These are phyloP conservation scores for Cydia splendana DNA, from an alignment of 1,140 invertebrate genomes.

Conservation along the genomic window DNA sequence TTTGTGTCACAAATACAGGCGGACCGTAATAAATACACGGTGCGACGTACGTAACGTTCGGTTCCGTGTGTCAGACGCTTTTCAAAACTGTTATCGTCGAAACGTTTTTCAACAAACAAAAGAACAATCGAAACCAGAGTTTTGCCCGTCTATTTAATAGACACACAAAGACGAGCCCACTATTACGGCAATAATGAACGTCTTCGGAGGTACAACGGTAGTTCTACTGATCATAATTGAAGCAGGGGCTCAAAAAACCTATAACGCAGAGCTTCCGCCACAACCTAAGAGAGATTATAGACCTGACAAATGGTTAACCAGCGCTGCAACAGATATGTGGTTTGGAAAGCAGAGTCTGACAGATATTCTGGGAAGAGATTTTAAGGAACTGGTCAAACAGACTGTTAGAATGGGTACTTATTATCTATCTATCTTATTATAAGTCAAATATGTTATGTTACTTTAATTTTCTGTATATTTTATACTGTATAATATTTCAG, in stretches of 20 bases:
- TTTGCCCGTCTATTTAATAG: neutral
- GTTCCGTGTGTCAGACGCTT: neutral
- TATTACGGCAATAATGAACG: neutral
- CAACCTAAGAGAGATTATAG: slow-evolving; percentile 49
- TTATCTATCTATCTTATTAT: neutral
- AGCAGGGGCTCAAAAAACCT: neutral
- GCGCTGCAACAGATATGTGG: slow-evolving; percentile 64
- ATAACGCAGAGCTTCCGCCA: neutral
- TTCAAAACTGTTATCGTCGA: slow-evolving; percentile 1
- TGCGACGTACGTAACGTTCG: neutral
- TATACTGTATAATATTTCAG: neutral
- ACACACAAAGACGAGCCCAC: neutral
- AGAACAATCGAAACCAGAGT: neutral
- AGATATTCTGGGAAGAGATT: slow-evolving; percentile 58
- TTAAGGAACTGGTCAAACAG: slow-evolving; percentile 51
- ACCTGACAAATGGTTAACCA: slow-evolving; percentile 60
- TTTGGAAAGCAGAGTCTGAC: slow-evolving; percentile 63
- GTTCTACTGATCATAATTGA: neutral
- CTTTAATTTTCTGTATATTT: neutral
- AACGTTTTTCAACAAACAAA: neutral
- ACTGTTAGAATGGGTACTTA: slow-evolving; percentile 50
- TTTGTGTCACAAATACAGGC: neutral
- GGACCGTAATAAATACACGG: neutral
- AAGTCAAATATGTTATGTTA: neutral
- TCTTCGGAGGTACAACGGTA: neutral